A percentile compares a stretch with the other conserved stretches of the same genome.
phyloP scores from a whole-genome alignment of 2,888 invertebrate genomes.

The Calliphora vomitoria region DNA sequence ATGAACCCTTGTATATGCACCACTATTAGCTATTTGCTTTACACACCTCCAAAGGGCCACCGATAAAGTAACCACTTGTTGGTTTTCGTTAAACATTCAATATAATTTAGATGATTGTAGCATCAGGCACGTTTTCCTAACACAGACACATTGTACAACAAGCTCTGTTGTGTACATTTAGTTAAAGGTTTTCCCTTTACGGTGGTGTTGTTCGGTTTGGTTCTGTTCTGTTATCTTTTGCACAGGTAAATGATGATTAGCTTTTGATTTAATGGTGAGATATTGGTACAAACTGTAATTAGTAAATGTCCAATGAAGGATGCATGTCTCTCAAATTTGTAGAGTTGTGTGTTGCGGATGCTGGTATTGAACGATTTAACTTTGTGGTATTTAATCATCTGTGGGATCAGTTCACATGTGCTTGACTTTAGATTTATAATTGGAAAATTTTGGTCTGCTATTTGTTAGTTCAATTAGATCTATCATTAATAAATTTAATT shows the following conservation, averaged over 20 bases:
- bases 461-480: background rate
- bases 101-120: constrained; percentile 5
- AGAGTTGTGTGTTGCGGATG: too few species aligned
- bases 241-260: constrained; percentile 9
- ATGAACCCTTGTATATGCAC: background rate
- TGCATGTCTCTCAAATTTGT: too few species aligned
- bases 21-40: background rate
- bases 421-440: background rate
- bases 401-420: background rate
- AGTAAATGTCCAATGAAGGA: background rate
- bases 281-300: background rate
- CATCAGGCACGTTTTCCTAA: background rate
- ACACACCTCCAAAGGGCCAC: background rate
- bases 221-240: background rate
- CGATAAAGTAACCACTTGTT: background rate
- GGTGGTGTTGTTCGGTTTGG: background rate
- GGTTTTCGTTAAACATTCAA: background rate
- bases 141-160: background rate
- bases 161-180: background rate
- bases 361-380: background rate
- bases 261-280: background rate
- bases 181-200: background rate
- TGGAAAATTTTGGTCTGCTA: background rate
- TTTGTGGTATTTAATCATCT: background rate
- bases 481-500: too few species aligned